Percentiles rank a stretch among this genome's conserved stretches.
Evolutionary conservation across 2,113 vertebrate genomes (phyloP).

Genomic region (Oreochromis aureus): DNA sequence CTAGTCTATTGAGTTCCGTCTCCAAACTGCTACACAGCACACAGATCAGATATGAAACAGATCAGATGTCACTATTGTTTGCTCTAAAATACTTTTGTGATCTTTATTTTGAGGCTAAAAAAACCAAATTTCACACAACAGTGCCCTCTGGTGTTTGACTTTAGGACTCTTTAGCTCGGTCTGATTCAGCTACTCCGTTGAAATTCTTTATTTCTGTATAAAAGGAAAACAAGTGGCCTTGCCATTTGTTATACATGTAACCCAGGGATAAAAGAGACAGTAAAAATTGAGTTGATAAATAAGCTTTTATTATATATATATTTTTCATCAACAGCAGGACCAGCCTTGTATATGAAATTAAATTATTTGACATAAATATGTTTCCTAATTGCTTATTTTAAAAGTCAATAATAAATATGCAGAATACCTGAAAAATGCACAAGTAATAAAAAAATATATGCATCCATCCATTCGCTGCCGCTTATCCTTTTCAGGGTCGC

Average conservation of each 20-base stretch:
- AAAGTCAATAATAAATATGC: neutral
- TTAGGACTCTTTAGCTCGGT: neutral
- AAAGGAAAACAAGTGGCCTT: neutral
- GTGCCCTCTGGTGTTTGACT: slow-evolving; percentile 12
- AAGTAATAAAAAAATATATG: neutral
- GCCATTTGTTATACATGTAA: neutral
- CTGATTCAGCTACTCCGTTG: neutral
- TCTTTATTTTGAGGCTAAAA: neutral
- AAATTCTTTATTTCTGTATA: neutral
- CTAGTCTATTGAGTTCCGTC: neutral
- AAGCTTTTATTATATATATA: neutral
- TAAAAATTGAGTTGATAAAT: neutral
- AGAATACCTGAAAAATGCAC: neutral
- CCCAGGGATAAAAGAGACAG: neutral
- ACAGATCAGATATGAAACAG: neutral
- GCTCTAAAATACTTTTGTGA: neutral
- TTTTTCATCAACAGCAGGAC: neutral
- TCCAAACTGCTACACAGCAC: neutral
- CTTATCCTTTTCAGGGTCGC: no score
- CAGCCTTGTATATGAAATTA: slow-evolving; percentile 10
- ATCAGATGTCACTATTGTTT: neutral
- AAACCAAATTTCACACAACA: neutral
- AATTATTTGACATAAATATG: slow-evolving; percentile 25
- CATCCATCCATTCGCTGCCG: no score
- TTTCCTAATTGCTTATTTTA: neutral